Conservation (phyloP, 2,888 invertebrate species). For the Busseola fusca region DNA sequence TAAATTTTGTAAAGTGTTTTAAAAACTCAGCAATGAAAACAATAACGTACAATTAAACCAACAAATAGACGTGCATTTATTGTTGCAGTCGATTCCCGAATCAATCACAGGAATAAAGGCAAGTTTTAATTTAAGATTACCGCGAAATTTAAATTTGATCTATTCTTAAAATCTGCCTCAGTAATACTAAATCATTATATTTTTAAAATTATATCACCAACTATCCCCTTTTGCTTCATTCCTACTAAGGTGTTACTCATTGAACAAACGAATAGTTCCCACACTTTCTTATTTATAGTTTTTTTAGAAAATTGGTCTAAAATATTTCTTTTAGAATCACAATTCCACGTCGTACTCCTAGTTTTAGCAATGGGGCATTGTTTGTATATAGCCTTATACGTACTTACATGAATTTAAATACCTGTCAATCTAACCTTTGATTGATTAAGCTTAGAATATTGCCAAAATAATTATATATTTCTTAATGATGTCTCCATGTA, state of each 20-base stretch:
- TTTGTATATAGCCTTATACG: slow-evolving; percentile 1
- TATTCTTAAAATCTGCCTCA: neutral
- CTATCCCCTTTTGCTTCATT: neutral
- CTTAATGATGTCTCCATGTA: slow-evolving; percentile 10
- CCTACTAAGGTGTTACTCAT: neutral
- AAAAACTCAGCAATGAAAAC: slow-evolving; percentile 49
- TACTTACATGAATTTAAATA: slow-evolving; percentile 10
- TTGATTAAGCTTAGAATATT: slow-evolving; percentile 29
- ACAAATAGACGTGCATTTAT: slow-evolving; percentile 24
- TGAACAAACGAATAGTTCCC: slow-evolving; percentile 2
- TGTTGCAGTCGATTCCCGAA: slow-evolving; percentile 12
- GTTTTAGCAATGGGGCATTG: slow-evolving; percentile 26
- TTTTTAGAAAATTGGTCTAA: neutral
- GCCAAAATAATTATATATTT: slow-evolving; percentile 37
- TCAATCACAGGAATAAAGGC: slow-evolving; percentile 45
- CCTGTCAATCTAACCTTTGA: neutral
- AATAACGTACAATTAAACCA: slow-evolving; percentile 21
- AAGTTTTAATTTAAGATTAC: slow-evolving; percentile 47
- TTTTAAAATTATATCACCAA: neutral
- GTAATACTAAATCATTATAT: neutral
- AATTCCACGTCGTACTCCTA: slow-evolving; percentile 13
- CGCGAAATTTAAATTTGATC: slow-evolving; percentile 67
- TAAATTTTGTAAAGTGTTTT: slow-evolving; percentile 39
- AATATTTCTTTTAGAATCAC: neutral
- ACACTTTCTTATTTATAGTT: slow-evolving; percentile 17